Percentiles rank a stretch among this genome's conserved stretches.
phyloP scores from a whole-genome alignment of 2,888 invertebrate genomes.

The Apotomis capreana region DNA sequence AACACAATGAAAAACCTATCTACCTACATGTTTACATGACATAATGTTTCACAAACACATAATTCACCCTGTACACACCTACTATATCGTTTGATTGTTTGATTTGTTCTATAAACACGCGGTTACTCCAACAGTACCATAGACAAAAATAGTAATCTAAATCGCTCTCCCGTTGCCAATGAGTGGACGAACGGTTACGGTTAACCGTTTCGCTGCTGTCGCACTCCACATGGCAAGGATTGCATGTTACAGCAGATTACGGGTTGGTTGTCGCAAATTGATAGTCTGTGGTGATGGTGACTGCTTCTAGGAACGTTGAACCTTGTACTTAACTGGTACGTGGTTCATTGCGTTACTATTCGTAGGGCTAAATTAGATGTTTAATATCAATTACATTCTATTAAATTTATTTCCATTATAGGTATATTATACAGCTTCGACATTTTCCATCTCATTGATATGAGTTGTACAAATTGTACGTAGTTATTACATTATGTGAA shows the following conservation, averaged over 20 bases:
- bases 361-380: too few relatives aligned
- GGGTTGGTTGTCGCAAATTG: constrained; percentile 29
- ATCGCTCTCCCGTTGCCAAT: constrained; percentile 40
- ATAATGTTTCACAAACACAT: too few relatives aligned
- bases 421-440: too few relatives aligned
- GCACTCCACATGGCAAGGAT: constrained; percentile 42
- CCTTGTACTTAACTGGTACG: constrained; percentile 3
- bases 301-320: constrained; percentile 14
- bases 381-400: too few relatives aligned
- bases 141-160: constrained; percentile 39
- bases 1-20: too few relatives aligned
- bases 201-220: constrained; percentile 36
- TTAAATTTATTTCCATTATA: too few relatives aligned
- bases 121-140: constrained; percentile 6
- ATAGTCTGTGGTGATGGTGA: constrained; percentile 26
- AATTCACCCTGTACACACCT: too few relatives aligned
- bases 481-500: too few relatives aligned
- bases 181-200: constrained; percentile 35
- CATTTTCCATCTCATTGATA: too few relatives aligned
- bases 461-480: too few relatives aligned
- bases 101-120: neutral
- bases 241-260: constrained; percentile 36
- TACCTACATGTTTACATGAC: too few relatives aligned
- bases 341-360: constrained; percentile 4
- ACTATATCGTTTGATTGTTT: too few relatives aligned